Evolutionary conservation across 1,140 invertebrate species (phyloP).

Genomic region (Hylaeus anthracinus): DNA sequence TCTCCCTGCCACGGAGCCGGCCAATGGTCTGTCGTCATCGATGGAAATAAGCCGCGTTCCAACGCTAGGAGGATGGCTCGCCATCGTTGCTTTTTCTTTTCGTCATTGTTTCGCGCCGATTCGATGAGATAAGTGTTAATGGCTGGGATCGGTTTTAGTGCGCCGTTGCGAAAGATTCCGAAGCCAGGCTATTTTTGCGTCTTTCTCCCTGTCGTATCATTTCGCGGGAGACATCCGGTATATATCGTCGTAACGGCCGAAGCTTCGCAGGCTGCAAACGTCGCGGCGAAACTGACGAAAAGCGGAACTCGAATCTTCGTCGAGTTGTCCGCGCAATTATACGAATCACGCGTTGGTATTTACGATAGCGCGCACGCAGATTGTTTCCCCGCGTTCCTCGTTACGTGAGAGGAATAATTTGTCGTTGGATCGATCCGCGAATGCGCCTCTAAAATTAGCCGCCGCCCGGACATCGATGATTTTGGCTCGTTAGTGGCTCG

Average conservation of each 20-base stretch:
- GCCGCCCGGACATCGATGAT: background rate
- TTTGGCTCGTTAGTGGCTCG: background rate
- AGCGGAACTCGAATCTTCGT: too few relatives aligned
- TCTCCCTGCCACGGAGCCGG: too few relatives aligned
- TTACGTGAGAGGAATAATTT: conserved; percentile 12
- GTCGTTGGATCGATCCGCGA: background rate
- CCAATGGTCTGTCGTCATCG: conserved; percentile 24
- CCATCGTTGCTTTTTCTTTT: conserved; percentile 19
- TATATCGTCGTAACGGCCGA: too few relatives aligned
- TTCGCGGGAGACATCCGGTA: too few relatives aligned
- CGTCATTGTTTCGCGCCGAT: conserved; percentile 42
- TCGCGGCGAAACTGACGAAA: too few relatives aligned
- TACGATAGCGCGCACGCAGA: conserved; percentile 1
- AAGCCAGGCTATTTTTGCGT: too few relatives aligned
- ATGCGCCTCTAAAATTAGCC: conserved; percentile 4
- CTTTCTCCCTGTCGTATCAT: too few relatives aligned
- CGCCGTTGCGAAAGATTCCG: conserved; percentile 22
- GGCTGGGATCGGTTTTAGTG: conserved; percentile 45
- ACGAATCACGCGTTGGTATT: conserved; percentile 1
- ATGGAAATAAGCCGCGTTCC: conserved; percentile 34
- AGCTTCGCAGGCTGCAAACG: too few relatives aligned
- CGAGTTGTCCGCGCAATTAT: background rate
- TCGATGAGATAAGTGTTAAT: conserved; percentile 49
- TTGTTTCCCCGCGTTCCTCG: conserved; percentile 1
- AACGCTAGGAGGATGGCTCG: background rate